Percentiles rank a stretch among this genome's conserved stretches.
These are phyloP conservation scores for Bursaphelenchus mucronatus DNA, from an alignment of 1,140 invertebrate species.

Conservation along the genomic window DNA sequence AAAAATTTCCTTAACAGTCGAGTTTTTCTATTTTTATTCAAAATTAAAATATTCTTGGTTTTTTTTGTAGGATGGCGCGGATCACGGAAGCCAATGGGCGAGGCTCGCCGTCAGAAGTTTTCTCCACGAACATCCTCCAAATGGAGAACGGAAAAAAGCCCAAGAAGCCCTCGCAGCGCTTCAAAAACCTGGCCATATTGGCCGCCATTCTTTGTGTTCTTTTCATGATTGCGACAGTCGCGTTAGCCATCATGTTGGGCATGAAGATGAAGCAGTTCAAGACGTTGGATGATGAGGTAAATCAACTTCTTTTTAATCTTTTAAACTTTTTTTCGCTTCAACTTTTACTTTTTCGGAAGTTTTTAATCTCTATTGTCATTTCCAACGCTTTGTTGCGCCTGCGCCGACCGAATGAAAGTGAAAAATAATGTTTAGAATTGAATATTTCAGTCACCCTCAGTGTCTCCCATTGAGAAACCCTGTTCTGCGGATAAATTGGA, in stretches of 20 bases:
- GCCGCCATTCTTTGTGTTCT: conserved; percentile 48
- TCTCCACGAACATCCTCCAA: conserved; percentile 54
- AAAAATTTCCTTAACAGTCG: too few species aligned
- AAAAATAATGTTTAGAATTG: conserved; percentile 3
- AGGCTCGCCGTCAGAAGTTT: conserved; percentile 49
- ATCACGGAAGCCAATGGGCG: conserved; percentile 21
- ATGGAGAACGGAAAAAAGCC: conserved; percentile 47
- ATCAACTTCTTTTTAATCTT: not conserved
- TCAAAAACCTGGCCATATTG: conserved; percentile 53
- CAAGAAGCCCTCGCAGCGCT: conserved; percentile 35
- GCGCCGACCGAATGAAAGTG: not conserved
- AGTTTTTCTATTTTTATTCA: too few species aligned
- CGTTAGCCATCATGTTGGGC: conserved; percentile 44
- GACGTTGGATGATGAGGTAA: conserved; percentile 13
- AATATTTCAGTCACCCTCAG: too few species aligned
- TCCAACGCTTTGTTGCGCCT: not conserved
- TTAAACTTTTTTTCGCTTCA: not conserved
- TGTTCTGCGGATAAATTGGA: conserved; percentile 10
- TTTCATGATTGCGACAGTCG: conserved; percentile 51
- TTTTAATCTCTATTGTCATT: not conserved
- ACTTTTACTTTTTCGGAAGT: too few species aligned
- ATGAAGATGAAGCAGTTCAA: conserved; percentile 38
- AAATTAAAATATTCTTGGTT: not conserved
- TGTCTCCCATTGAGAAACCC: too few species aligned
- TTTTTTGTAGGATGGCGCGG: conserved; percentile 9